Evolutionary conservation across 1,140 invertebrate genomes (phyloP), one percentile per base, ranked within the genome.

Genomic region (Eurosta solidaginis): DNA sequence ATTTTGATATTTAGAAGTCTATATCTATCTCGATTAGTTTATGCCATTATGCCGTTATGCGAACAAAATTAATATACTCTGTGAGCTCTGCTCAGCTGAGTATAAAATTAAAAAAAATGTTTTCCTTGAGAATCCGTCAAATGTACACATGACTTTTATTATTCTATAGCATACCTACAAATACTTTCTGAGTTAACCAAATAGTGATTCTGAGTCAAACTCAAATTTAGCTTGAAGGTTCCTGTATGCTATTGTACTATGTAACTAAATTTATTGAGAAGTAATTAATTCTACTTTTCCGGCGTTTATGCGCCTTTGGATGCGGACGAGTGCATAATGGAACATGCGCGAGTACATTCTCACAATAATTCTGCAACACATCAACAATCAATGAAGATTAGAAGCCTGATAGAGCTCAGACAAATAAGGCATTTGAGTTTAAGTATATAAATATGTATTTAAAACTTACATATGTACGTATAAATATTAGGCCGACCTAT

Each of bases 231-330:
- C 40, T 40, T 68, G 59, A 68, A 68, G 59, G 59, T 68, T 42
- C 40, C 40, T 36, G 17, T 2, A n/a, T 40, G 59, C 59, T 40
- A 10, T 68, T 68, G 59, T 68, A n/a, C n/a, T n/a, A n/a, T n/a
- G n/a, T n/a, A n/a, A n/a, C n/a, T n/a, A n/a, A n/a, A n/a, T n/a
- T n/a, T n/a, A 68, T 40, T 42, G 59, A 40, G 59, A 68, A 68
- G 36, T 42, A 68, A 68, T 68, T 68, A 68, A 68, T 40, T 12
- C 17, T 36, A 5, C 59, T 68, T 29, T 68, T 68, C 59, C 59
- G 59, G 59, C 59, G 59, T 68, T 68, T 68, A 68, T 68, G 59
- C 59, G 36, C 40, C 59, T 68, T 68, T 68, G 20, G 59, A 68
- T 36, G 36, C 40, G 59, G 14, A 27, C 33, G 33, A 40, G 33